Evolutionary conservation across 2,797 vertebrate genomes (phyloP), one percentile per base, ranked within the genome.

Genomic region (Tragopan temminckii): DNA sequence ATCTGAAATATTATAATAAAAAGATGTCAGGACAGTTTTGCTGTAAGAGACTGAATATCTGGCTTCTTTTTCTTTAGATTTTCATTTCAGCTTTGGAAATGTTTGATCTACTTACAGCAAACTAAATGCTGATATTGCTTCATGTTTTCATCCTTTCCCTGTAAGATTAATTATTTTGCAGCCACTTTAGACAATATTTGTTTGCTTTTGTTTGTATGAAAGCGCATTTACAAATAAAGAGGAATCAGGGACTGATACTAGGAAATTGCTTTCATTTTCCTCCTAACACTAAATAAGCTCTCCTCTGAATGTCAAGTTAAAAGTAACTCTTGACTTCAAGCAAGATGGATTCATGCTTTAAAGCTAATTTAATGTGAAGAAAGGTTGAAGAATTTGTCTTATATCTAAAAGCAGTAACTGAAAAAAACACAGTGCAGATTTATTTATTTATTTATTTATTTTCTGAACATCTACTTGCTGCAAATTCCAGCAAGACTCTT

Each of bases 191-290:
- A 72, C 53, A 77, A 68, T 55, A 89, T 68, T 87, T 21, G 6
- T 75, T 92, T 87, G 18, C 15, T 17, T 82, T 43, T 87, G 14
- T 85, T 59, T 78, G 11, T 68, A 38, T 46, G n/a, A 68, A 25
- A 63, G 11, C 16, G 2, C 48, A 53, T 79, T 80, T 72, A 69
- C 23, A 27, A 50, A 57, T 6, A 64, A 61, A 77, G 36, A 70
- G 5, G 50, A 82, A 89, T 38, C 64, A 87, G 50, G 19, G 53
- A 86, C 18, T 70, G 64, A 93, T 57, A 52, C 24, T 31, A 50
- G 38, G 66, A 95, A 94, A 96, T 77, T 85, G 38, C 80, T 95
- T 85, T 89, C 45, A 62, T 93, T 92, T 95, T 87, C 42, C 6
- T 77, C 16, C 64, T 82, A 40, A 18, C 58, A 59, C 64, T 90